Evolutionary conservation across 2,888 invertebrate species (phyloP).

Genomic region (Drosophila atroscutellata): DNA sequence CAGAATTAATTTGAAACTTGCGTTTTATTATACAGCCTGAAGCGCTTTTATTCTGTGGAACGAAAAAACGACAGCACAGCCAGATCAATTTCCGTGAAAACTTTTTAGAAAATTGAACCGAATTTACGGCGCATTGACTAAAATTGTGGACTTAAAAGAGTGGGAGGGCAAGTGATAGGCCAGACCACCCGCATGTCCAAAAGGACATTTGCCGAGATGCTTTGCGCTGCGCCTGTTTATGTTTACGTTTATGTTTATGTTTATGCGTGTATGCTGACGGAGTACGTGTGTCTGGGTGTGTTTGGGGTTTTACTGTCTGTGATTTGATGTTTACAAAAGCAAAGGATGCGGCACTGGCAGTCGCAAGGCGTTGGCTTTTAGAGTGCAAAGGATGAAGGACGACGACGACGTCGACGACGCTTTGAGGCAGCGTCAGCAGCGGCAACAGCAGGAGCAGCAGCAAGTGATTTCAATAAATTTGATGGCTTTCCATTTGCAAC

Average conservation of each 20-base stretch:
- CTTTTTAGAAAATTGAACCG: conserved; percentile 75
- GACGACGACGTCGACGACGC: conserved; percentile 34
- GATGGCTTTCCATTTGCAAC: conserved; percentile 84
- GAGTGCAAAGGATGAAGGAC: conserved; percentile 43
- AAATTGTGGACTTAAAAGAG: conserved; percentile 39
- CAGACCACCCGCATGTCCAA: conserved; percentile 61
- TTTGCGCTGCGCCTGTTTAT: conserved; percentile 63
- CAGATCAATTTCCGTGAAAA: conserved; percentile 62
- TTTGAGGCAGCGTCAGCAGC: conserved; percentile 44
- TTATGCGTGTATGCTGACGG: conserved; percentile 48
- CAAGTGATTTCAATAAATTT: conserved; percentile 85
- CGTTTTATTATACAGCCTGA: conserved; percentile 46
- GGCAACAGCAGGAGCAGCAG: conserved; percentile 61
- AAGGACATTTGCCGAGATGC: conserved; percentile 67
- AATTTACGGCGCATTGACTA: conserved; percentile 64
- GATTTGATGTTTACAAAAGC: conserved; percentile 79
- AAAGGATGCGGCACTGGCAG: conserved; percentile 70
- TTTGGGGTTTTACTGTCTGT: conserved; percentile 74
- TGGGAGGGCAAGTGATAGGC: not conserved
- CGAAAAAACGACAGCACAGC: not conserved
- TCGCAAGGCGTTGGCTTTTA: conserved; percentile 32
- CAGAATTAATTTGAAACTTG: conserved; percentile 15
- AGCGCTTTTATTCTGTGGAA: conserved; percentile 15
- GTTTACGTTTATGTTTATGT: conserved; percentile 77
- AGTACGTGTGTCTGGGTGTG: conserved; percentile 35